phyloP scores from a whole-genome alignment of 2,797 vertebrate genomes.

The Schizothorax lantsangensis region DNA sequence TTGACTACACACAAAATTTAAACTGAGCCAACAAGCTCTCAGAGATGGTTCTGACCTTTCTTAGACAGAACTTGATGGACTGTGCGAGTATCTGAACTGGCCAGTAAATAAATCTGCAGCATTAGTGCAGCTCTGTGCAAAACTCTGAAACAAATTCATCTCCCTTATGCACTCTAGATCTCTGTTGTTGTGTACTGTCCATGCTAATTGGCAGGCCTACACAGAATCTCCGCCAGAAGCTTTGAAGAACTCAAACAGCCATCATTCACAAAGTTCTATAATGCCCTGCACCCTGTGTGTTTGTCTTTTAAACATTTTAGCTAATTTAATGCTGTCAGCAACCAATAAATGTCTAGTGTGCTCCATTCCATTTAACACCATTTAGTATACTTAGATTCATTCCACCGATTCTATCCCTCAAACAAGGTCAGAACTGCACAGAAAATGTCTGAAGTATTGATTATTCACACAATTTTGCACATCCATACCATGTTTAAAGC shows the following conservation, averaged over 20 bases:
- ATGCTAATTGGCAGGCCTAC: background rate
- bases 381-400: background rate
- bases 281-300: background rate
- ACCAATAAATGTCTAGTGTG: background rate
- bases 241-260: background rate
- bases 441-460: background rate
- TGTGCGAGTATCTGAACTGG: background rate
- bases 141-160: background rate
- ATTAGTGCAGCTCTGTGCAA: constrained; percentile 24
- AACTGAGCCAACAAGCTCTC: constrained; percentile 10
- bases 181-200: constrained; percentile 7
- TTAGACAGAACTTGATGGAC: background rate
- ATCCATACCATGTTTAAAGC: background rate
- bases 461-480: background rate
- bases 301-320: constrained; percentile 21
- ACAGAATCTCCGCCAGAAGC: background rate
- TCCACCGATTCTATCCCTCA: background rate
- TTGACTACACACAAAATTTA: constrained; percentile 3
- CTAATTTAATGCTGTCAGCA: constrained; percentile 5
- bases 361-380: background rate
- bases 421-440: background rate
- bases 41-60: constrained; percentile 23
- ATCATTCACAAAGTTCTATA: background rate
- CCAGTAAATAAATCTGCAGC: constrained; percentile 10
- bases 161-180: constrained; percentile 5